phyloP scores from a whole-genome alignment of 2,797 vertebrate species.

The Cossypha polioptera region DNA sequence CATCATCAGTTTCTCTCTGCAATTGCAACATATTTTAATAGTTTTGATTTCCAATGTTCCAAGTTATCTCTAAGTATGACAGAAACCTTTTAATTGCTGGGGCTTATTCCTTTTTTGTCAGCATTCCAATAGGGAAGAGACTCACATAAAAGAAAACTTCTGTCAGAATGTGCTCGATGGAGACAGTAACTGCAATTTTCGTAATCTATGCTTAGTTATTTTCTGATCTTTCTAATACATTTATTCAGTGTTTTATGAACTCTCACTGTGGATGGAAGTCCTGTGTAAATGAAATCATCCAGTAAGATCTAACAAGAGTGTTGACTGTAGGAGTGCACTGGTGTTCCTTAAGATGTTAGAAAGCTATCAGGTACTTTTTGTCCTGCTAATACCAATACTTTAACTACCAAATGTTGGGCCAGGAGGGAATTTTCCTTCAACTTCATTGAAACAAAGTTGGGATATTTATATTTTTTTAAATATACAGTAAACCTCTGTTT shows the following conservation, averaged over 20 bases:
- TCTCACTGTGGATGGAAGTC: neutral
- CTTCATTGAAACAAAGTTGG: neutral
- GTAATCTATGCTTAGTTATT: neutral
- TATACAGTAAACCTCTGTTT: neutral
- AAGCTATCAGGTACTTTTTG: neutral
- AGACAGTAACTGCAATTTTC: neutral
- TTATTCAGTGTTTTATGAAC: constrained; percentile 17
- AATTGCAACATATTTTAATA: neutral
- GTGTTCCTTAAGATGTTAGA: neutral
- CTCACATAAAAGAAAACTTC: neutral
- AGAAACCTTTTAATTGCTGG: neutral
- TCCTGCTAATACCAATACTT: neutral
- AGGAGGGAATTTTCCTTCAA: neutral
- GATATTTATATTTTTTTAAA: neutral
- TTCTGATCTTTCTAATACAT: constrained; percentile 3
- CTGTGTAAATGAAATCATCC: neutral
- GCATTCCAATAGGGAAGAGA: neutral
- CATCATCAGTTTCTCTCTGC: neutral
- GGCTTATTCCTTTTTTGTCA: neutral
- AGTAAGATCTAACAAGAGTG: neutral
- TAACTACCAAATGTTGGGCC: neutral
- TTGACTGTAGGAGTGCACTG: neutral
- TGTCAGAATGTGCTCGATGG: neutral
- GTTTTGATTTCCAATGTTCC: neutral
- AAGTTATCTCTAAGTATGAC: neutral